These are phyloP conservation scores for Dicyrtoma fusca DNA, from an alignment of 2,888 invertebrate species.

Conservation along the genomic window DNA sequence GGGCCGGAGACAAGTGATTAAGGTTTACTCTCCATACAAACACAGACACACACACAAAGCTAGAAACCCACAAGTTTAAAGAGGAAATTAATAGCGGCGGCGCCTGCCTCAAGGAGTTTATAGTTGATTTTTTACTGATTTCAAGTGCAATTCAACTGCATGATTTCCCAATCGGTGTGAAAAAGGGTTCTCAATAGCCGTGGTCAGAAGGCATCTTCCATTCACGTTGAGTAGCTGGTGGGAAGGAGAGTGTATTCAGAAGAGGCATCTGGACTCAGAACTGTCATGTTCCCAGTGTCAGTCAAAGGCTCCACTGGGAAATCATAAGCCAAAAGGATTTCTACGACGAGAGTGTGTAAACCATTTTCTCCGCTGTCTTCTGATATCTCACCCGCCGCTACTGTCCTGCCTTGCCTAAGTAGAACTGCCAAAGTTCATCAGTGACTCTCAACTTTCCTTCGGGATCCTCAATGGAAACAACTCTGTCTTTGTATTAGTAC, in stretches of 20 bases:
- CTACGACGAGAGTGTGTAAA: neutral
- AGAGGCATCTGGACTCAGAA: too few relatives aligned
- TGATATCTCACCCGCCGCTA: neutral
- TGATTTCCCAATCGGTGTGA: neutral
- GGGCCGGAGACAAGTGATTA: too few relatives aligned
- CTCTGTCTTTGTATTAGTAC: too few relatives aligned
- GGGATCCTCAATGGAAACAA: too few relatives aligned
- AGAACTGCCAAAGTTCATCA: neutral
- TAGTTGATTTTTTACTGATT: too few relatives aligned
- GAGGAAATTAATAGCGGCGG: too few relatives aligned
- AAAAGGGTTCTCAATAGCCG: neutral
- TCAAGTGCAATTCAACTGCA: too few relatives aligned
- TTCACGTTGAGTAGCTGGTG: neutral
- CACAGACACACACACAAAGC: too few relatives aligned
- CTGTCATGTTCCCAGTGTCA: slow-evolving; percentile 13
- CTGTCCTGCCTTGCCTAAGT: neutral
- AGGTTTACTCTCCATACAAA: too few relatives aligned
- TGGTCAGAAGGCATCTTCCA: neutral
- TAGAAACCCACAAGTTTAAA: too few relatives aligned
- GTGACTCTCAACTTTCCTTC: too few relatives aligned
- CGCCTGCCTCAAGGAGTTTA: too few relatives aligned
- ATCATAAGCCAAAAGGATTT: slow-evolving; percentile 14
- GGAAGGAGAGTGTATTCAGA: neutral
- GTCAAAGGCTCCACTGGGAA: slow-evolving; percentile 16
- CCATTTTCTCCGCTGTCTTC: neutral